phyloP scores from a whole-genome alignment of 2,113 vertebrate genomes.

The rat (Rattus norvegicus) region DNA sequence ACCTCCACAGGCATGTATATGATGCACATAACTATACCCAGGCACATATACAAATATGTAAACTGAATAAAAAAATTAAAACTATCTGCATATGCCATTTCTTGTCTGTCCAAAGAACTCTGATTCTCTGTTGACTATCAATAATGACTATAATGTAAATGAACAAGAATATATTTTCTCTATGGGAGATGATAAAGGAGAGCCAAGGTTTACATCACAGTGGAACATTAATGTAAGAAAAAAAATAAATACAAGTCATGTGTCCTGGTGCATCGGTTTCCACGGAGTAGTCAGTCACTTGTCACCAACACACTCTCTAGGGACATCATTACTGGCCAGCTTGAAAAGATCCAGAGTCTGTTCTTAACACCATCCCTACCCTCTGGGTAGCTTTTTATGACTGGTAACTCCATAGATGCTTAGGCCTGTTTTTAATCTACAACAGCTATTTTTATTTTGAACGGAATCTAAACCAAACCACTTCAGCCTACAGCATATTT shows the following conservation, averaged over 20 bases:
- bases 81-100: neutral
- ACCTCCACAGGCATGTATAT: no score
- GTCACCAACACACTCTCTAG: neutral
- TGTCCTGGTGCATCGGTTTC: neutral
- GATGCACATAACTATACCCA: neutral
- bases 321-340: neutral
- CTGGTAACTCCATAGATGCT: neutral
- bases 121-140: slow-evolving; percentile 20
- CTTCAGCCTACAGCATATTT: slow-evolving; percentile 40
- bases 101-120: neutral
- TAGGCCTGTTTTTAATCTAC: slow-evolving; percentile 20
- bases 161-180: slow-evolving; percentile 36
- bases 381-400: neutral
- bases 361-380: neutral
- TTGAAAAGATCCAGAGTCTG: no score
- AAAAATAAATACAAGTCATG: neutral
- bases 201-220: slow-evolving; percentile 29
- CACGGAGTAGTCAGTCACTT: neutral
- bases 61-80: neutral
- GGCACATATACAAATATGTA: neutral
- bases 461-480: slow-evolving; percentile 10
- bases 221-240: neutral
- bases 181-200: neutral
- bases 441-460: slow-evolving; percentile 41
- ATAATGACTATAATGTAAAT: slow-evolving; percentile 25